Percentiles rank a stretch among this genome's conserved stretches.
These are phyloP conservation scores for Illadopsis cleaveri DNA, from an alignment of 2,113 vertebrate species.

Conservation along the genomic window DNA sequence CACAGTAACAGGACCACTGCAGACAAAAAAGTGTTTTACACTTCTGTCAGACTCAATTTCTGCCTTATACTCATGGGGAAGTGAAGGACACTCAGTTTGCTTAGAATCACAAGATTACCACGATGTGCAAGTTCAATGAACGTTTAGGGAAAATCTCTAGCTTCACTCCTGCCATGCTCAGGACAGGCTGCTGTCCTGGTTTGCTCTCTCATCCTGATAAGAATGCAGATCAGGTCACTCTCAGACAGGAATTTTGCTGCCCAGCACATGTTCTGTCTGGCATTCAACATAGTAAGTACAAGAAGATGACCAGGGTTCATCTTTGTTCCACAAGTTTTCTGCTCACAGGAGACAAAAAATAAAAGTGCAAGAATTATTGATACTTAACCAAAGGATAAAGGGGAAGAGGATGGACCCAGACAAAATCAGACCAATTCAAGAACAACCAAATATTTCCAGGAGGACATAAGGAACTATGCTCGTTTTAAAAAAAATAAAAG, in stretches of 20 bases:
- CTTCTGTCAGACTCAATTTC: background rate
- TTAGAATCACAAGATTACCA: background rate
- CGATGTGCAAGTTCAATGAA: background rate
- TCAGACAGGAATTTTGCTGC: background rate
- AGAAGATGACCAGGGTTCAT: background rate
- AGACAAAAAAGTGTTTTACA: background rate
- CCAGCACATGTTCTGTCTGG: background rate
- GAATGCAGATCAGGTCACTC: background rate
- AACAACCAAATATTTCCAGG: background rate
- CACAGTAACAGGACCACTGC: background rate
- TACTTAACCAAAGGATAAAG: background rate
- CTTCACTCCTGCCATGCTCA: background rate
- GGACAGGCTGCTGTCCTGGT: background rate
- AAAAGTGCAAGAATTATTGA: background rate
- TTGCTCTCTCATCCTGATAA: background rate
- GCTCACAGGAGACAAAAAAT: background rate
- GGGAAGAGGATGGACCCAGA: background rate
- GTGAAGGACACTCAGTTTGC: background rate
- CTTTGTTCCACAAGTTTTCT: background rate
- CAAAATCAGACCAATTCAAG: background rate
- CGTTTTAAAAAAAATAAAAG: background rate
- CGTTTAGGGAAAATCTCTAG: background rate
- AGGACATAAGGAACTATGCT: background rate
- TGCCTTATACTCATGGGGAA: background rate
- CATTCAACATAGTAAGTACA: background rate